Evolutionary conservation across 2,888 invertebrate species (phyloP).

Genomic region (Tethea ocularis): DNA sequence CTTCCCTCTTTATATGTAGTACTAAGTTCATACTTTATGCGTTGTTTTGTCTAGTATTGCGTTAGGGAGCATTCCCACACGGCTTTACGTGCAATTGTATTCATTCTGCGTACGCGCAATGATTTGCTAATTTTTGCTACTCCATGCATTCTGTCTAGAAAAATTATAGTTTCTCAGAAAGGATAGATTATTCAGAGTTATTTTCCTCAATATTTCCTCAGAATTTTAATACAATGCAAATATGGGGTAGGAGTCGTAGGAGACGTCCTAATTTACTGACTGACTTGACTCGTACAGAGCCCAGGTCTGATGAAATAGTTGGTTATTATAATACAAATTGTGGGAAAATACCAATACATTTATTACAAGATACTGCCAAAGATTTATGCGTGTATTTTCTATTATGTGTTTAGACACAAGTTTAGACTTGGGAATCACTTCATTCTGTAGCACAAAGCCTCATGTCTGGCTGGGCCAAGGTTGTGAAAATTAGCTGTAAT

Average conservation of each 20-base stretch:
- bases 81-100: slow-evolving; percentile 6
- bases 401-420: too few species aligned
- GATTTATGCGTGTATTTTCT: too few species aligned
- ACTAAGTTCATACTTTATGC: not conserved
- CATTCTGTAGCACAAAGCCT: too few species aligned
- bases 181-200: not conserved
- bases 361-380: too few species aligned
- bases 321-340: too few species aligned
- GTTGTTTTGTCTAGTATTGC: not conserved
- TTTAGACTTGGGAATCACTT: too few species aligned
- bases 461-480: too few species aligned
- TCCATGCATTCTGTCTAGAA: not conserved
- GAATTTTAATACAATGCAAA: not conserved
- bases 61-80: slow-evolving; percentile 7
- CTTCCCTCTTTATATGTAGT: not conserved
- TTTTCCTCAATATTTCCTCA: not conserved
- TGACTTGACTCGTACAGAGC: not conserved
- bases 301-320: too few species aligned
- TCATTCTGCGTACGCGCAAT: not conserved
- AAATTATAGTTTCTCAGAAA: not conserved
- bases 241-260: not conserved
- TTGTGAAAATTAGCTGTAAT: too few species aligned
- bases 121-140: not conserved
- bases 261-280: not conserved
- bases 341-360: too few species aligned